Evolutionary conservation across 1,140 invertebrate genomes (phyloP).

Genomic region (Tetramorium simillimum): DNA sequence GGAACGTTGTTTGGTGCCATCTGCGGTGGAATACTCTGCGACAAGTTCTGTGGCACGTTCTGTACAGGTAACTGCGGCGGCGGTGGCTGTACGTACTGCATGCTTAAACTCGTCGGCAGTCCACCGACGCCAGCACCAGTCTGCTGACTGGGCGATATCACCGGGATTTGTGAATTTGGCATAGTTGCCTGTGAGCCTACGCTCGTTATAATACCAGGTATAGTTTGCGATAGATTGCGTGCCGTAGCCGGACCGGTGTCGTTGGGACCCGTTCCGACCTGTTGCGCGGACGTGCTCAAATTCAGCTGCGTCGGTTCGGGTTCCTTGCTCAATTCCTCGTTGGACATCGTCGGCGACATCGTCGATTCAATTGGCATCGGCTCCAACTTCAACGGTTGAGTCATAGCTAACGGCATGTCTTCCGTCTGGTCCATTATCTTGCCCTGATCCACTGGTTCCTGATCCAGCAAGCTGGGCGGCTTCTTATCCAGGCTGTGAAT

Average conservation of each 20-base stretch:
- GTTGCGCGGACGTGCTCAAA: conserved; percentile 69
- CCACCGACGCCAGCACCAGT: conserved; percentile 44
- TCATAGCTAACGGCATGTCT: conserved; percentile 67
- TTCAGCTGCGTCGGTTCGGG: conserved; percentile 72
- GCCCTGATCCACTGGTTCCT: conserved; percentile 77
- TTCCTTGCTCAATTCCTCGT: conserved; percentile 69
- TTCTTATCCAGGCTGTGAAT: conserved; percentile 83
- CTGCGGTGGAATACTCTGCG: conserved; percentile 74
- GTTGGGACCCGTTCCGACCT: conserved; percentile 61
- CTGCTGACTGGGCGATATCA: conserved; percentile 73
- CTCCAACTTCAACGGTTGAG: conserved; percentile 81
- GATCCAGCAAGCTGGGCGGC: conserved; percentile 61
- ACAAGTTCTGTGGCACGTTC: conserved; percentile 82
- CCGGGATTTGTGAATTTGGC: conserved; percentile 72
- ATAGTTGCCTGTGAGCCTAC: conserved; percentile 64
- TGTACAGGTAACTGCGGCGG: conserved; percentile 74
- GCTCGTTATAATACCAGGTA: conserved; percentile 69
- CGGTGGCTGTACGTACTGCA: conserved; percentile 77
- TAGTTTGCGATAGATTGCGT: conserved; percentile 80
- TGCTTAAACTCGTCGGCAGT: conserved; percentile 77
- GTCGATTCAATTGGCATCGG: conserved; percentile 78
- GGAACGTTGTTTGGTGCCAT: conserved; percentile 75
- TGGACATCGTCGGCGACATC: conserved; percentile 73
- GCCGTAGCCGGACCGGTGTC: conserved; percentile 73
- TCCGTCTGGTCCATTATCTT: conserved; percentile 72